Evolutionary conservation across 2,888 invertebrate genomes (phyloP), one percentile per base, ranked within the genome.

Genomic region (Anodontia alba): DNA sequence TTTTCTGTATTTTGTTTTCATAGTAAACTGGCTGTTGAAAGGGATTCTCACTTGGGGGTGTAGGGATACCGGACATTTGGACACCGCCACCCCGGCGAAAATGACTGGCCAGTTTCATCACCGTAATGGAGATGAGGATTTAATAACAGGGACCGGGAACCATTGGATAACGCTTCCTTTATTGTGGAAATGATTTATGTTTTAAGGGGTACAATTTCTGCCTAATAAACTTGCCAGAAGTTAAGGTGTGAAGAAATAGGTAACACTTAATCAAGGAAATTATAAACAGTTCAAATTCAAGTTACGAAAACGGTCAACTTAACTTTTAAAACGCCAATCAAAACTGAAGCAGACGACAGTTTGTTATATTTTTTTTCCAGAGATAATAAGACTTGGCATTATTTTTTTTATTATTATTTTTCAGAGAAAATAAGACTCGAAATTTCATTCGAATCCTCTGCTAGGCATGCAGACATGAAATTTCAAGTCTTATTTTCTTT

Each of bases 121-220:
- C 66, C 23, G 73, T 75, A 76, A 77, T 80, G 68, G 69, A 82
- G 84, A 85, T 85, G 81, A 70, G 66, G 78, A 71, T 76, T 80
- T 80, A 85, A 85, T 85, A 80, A 85, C 78, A 85, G 84, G 84
- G 62, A 62, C 62, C 1, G 3, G 20, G 62, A 17, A 33, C 17
- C 62, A 62, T 62, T 62, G 33, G 33, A 23, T 62, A 62, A 62
- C 62, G 33, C 62, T 62, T 62, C 62, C 62, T 62, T 62, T 62
- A 62, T 62, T 3, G 8, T 10, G 38, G 17, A 62, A 62, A 33
- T 62, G 62, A 62, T 62, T 62, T 62, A 62, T 62, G 33, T 62
- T 62, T 62, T 20, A 8, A 8, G 20, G 29, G 23, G 33, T 31
- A 33, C 62, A 62, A 62, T 62, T 62, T 33, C 31, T 33, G 33